Evolutionary conservation across 2,888 invertebrate species (phyloP), one percentile per base, ranked within the genome.

Genomic region (Mesorhabditis sp.): DNA sequence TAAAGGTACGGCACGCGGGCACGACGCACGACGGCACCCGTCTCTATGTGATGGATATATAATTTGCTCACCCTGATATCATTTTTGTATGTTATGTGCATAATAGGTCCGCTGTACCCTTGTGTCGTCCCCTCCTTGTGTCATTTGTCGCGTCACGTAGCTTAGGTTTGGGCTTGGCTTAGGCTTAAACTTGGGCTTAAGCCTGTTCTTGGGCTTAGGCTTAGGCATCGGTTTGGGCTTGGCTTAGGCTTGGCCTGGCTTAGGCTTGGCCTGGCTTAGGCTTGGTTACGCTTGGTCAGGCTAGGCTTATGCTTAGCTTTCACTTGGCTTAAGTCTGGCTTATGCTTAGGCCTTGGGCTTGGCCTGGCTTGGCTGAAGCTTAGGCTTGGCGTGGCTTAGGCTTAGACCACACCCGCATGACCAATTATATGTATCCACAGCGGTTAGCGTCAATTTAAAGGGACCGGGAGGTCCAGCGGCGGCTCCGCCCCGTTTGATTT

Each of bases 1-100:
- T n/a, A n/a, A 50, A 13, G 58, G 58, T 50, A 13, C 58, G 58
- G 10, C 58, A 50, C 58, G 58, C 58, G 58, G 58, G 58, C 58
- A 50, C 58, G 10, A 50, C 58, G n/a, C 7, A 50, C n/a, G 58
- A 50, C n/a, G 58, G 58, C 7, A 50, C 58, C n/a, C 58, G 58
- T 13, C n/a, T 50, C 7, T 50, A 50, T n/a, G 58, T 50, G n/a
- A 50, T 50, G 58, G 58, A 50, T n/a, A 50, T 50, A 50, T 50
- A 50, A 50, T 50, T 50, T n/a, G 58, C n/a, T 50, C n/a, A 50
- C n/a, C 58, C n/a, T 50, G 7, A 13, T 10, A 13, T 50, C n/a
- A 50, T 50, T 50, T 50, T 50, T 50, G 10, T 10, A 50, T 50
- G 7, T 50, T n/a, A 50, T n/a, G n/a, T n/a, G 10, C 58, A 50